Base-by-base conservation (phyloP, 92 coral and sea anemone species). In the Palythoa heliodiscus region DNA sequence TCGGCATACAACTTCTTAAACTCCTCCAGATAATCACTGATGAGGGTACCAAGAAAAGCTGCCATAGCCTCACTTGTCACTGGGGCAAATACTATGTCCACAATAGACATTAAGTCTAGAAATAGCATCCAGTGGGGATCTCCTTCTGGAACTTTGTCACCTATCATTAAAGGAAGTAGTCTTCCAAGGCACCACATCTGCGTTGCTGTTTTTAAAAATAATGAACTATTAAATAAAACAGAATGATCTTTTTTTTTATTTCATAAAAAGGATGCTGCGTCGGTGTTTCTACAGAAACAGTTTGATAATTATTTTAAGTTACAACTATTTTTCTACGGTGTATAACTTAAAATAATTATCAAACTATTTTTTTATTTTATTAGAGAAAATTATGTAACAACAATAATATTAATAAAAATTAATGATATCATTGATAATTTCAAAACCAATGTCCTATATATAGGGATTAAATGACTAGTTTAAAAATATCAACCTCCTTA, bases 181-280 rank as follows among this genome's bases (percentile, higher is more conserved):
- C 76, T 71, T 71, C 11, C 22, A 17, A 71, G 55, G 55, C 76
- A 40, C 76, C 76, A 71, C 76, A 71, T 71, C 76, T 71, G 55
- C 7, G 76, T 17, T 12, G 76, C 76, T 71, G 76, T 71, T 23
- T 68, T 24, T 11, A 68, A 7, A 23, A 24, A 23, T 68, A 68
- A 24, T 23, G 20, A n/a, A n/a, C n/a, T n/a, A n/a, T n/a, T n/a
- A n/a, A n/a, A n/a, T n/a, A n/a, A n/a, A n/a, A n/a, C n/a, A n/a
- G n/a, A n/a, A n/a, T n/a, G n/a, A n/a, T n/a, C n/a, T n/a, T n/a
- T n/a, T n/a, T n/a, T n/a, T n/a, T n/a, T n/a, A n/a, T n/a, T n/a
- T n/a, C n/a, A n/a, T n/a, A n/a, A n/a, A n/a, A n/a, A n/a, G n/a
- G n/a, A n/a, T n/a, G n/a, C n/a, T n/a, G n/a, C n/a, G n/a, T n/a